Percentiles rank a stretch among this genome's conserved stretches.
These are phyloP conservation scores for Nephrotoma flavescens DNA, from an alignment of 2,888 invertebrate species.

Conservation along the genomic window DNA sequence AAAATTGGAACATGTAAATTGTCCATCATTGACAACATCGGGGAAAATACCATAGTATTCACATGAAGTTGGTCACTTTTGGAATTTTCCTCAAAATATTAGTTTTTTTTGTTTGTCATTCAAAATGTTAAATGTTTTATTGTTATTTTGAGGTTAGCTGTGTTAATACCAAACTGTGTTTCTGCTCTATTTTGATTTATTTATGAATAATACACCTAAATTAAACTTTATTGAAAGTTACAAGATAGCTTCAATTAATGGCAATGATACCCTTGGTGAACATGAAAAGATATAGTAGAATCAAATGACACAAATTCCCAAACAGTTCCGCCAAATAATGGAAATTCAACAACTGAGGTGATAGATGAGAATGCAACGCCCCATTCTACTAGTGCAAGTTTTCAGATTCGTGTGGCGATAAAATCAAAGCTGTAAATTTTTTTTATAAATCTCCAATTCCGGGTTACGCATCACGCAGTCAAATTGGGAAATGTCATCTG, in stretches of 20 bases:
- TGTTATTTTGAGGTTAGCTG: no score
- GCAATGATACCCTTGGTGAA: background rate
- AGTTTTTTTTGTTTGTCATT: no score
- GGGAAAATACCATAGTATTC: no score
- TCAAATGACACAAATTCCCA: background rate
- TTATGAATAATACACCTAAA: background rate
- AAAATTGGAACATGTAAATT: no score
- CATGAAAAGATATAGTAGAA: background rate
- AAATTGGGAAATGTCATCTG: slow-evolving; percentile 65
- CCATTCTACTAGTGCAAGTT: background rate
- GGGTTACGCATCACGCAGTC: slow-evolving; percentile 67
- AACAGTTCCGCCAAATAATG: background rate
- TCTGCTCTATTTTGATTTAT: no score
- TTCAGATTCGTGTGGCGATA: background rate
- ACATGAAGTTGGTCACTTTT: no score
- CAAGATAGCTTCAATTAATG: background rate
- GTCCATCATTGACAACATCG: no score
- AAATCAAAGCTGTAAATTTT: slow-evolving; percentile 39
- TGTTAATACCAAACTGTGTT: no score
- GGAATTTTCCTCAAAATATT: no score
- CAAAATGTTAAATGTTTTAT: no score
- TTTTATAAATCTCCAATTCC: slow-evolving; percentile 81
- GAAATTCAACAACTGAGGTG: background rate
- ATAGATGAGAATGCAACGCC: background rate
- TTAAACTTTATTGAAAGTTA: background rate